Evolutionary conservation across 2,797 vertebrate species (phyloP).

Genomic region (Pelochelys cantorii): DNA sequence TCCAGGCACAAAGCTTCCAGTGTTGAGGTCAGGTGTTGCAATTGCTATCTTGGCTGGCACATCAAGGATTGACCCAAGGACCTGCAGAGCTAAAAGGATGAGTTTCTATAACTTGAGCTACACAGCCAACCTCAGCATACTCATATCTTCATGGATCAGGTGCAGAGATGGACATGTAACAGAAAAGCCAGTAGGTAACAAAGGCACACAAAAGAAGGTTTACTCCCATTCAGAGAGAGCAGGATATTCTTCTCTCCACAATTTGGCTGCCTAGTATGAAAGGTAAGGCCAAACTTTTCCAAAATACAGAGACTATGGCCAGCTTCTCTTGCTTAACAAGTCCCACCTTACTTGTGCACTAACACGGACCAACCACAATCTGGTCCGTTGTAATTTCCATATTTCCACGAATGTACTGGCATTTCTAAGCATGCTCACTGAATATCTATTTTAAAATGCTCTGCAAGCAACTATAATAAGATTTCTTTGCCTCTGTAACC

Average conservation of each 20-base stretch:
- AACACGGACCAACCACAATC: background rate
- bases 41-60: background rate
- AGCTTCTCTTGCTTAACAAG: background rate
- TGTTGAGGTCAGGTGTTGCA: background rate
- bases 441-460: background rate
- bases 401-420: background rate
- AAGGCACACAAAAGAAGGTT: background rate
- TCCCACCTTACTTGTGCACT: background rate
- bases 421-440: background rate
- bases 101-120: background rate
- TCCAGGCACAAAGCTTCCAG: background rate
- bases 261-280: background rate
- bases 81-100: background rate
- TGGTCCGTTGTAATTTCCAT: background rate
- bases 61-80: background rate
- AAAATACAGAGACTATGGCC: background rate
- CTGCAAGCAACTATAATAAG: background rate
- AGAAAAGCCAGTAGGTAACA: background rate
- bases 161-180: background rate
- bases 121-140: background rate
- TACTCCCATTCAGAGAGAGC: background rate
- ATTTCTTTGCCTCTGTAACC: background rate
- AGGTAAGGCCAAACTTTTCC: background rate
- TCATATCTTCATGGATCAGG: background rate
- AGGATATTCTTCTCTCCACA: background rate